Evolutionary conservation across 1,140 invertebrate genomes (phyloP).

Genomic region (Trachymyrmex cornetzi): DNA sequence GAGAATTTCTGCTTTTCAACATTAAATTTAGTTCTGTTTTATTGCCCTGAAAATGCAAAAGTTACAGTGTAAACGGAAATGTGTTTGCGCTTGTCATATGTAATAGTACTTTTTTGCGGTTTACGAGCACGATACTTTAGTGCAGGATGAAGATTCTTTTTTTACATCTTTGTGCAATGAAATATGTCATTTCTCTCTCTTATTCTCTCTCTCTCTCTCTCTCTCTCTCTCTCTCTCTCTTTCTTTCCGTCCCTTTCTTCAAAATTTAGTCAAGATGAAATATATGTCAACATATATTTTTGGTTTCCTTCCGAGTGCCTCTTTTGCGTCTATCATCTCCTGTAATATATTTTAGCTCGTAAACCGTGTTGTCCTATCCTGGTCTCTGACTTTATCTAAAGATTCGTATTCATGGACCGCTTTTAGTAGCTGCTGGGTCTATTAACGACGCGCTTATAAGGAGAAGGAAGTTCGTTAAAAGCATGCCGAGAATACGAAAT

Average conservation of each 20-base stretch:
- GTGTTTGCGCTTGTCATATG: conserved; percentile 51
- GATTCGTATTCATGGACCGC: conserved; percentile 63
- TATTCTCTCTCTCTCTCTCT: background rate
- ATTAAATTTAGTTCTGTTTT: conserved; percentile 44
- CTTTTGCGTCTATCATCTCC: conserved; percentile 59
- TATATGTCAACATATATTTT: conserved; percentile 57
- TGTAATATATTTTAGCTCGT: conserved; percentile 58
- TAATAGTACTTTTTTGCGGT: conserved; percentile 51
- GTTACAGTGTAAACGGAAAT: conserved; percentile 59
- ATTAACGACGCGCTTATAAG: conserved; percentile 67
- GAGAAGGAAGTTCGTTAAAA: conserved; percentile 63
- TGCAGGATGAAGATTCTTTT: conserved; percentile 15
- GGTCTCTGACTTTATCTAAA: conserved; percentile 55
- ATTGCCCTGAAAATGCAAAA: conserved; percentile 35
- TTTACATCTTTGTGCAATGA: conserved; percentile 45
- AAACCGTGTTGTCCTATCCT: conserved; percentile 46
- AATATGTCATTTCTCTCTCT: conserved; percentile 33
- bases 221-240: background rate
- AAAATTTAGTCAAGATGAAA: conserved; percentile 57
- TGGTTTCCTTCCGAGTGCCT: conserved; percentile 44
- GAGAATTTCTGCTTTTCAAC: background rate
- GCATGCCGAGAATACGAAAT: conserved; percentile 64
- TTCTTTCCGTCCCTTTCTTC: background rate
- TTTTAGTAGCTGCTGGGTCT: conserved; percentile 58
- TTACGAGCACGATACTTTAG: conserved; percentile 49